These are phyloP conservation scores for Orientallactaga sibirica DNA, from an alignment of 2,797 vertebrate species.

Conservation along the genomic window DNA sequence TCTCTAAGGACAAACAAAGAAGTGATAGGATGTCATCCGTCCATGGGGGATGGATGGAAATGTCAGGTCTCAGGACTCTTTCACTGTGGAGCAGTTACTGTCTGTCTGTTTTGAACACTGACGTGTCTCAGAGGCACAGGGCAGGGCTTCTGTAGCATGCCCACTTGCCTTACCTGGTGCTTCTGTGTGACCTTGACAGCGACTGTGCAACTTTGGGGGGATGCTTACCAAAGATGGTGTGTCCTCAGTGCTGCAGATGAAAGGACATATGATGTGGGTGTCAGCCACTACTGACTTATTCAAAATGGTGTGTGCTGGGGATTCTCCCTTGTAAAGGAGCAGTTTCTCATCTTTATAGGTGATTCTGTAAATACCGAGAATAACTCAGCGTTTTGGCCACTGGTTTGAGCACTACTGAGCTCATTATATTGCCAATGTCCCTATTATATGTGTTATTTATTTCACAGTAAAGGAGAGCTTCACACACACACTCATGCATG, in stretches of 20 bases:
- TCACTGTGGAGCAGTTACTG: not conserved
- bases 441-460: not conserved
- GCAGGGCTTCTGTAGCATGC: not conserved
- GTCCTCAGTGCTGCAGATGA: fast-evolving
- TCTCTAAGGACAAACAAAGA: not conserved
- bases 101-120: not conserved
- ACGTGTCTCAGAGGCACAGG: not conserved
- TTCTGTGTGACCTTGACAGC: not conserved
- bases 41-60: not conserved
- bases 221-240: not conserved
- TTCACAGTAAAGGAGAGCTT: not conserved
- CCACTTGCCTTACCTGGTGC: not conserved
- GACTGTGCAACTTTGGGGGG: not conserved
- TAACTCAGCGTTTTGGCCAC: not conserved
- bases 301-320: not conserved
- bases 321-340: not conserved
- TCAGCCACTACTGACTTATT: not conserved
- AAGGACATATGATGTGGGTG: not conserved
- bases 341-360: not conserved
- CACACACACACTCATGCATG: not conserved
- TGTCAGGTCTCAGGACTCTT: not conserved
- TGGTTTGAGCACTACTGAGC: not conserved
- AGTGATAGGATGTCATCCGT: not conserved
- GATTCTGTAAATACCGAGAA: not conserved
- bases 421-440: not conserved